These are phyloP conservation scores for Adoxophyes honmai DNA, from an alignment of 1,140 invertebrate species.

Conservation along the genomic window DNA sequence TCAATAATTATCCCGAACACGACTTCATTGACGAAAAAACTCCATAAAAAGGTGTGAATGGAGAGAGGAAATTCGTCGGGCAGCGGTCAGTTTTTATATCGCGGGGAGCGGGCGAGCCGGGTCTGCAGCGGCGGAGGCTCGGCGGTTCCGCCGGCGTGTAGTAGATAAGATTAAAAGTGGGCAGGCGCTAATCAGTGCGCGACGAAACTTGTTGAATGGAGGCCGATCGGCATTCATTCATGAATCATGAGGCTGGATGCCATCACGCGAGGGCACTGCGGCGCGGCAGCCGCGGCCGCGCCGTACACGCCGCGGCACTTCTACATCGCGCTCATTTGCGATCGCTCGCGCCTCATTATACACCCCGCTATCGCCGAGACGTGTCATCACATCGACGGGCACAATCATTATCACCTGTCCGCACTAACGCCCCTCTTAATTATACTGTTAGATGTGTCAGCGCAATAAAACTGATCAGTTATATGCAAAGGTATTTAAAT, in stretches of 20 bases:
- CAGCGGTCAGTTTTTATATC: conserved; percentile 48
- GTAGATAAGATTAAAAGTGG: conserved; percentile 70
- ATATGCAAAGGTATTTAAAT: not conserved
- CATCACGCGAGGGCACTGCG: conserved; percentile 44
- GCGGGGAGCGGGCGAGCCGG: conserved; percentile 24
- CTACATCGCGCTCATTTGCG: conserved; percentile 30
- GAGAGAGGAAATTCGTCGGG: conserved; percentile 47
- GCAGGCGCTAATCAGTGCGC: conserved; percentile 65
- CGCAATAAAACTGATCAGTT: not conserved
- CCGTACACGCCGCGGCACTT: not conserved
- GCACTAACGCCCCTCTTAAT: conserved; percentile 21
- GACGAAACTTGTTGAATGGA: conserved; percentile 71
- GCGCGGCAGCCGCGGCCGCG: not conserved
- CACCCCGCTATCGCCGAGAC: conserved; percentile 26
- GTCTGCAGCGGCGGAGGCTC: not conserved
- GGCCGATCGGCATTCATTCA: conserved; percentile 59
- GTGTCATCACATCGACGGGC: conserved; percentile 26
- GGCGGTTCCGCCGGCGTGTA: conserved; percentile 30
- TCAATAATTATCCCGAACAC: conserved; percentile 76
- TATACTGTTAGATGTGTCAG: not conserved
- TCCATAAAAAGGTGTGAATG: conserved; percentile 72
- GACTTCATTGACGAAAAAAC: conserved; percentile 75
- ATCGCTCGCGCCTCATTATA: conserved; percentile 35
- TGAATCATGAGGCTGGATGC: conserved; percentile 47
- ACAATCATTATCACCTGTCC: conserved; percentile 31